These are phyloP conservation scores for Nannospalax galili DNA, from an alignment of 2,113 vertebrate genomes.

Conservation along the genomic window DNA sequence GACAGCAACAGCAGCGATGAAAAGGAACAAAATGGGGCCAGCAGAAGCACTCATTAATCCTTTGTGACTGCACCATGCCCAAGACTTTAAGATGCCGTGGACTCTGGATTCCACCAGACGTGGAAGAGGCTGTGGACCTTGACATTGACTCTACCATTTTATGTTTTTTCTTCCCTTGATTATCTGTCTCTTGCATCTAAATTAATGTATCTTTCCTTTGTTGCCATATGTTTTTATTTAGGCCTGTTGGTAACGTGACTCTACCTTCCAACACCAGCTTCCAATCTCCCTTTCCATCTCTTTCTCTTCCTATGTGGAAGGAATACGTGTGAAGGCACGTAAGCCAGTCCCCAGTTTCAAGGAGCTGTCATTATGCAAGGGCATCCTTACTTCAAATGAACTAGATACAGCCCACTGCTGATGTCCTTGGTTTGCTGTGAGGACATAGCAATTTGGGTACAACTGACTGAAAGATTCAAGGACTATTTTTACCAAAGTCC, in stretches of 20 bases:
- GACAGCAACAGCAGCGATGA: not conserved
- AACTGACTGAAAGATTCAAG: not conserved
- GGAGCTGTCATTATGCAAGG: not conserved
- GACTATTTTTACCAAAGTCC: not conserved
- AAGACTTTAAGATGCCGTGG: not conserved
- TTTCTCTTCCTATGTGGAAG: not conserved
- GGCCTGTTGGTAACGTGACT: not conserved
- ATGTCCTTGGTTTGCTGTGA: not conserved
- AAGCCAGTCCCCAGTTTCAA: not conserved
- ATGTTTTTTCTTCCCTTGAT: not conserved
- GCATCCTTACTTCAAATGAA: not conserved
- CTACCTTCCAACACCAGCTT: not conserved
- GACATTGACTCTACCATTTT: not conserved
- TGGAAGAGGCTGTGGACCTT: no score
- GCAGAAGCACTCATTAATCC: not conserved
- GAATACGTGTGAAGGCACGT: not conserved
- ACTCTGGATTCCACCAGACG: not conserved
- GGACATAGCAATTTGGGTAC: not conserved
- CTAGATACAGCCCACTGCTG: not conserved
- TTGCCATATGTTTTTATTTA: not conserved
- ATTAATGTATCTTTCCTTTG: not conserved
- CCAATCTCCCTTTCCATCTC: not conserved
- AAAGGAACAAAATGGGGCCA: slow-evolving; percentile 10
- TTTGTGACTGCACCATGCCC: not conserved
- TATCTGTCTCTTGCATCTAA: not conserved